Evolutionary conservation across 1,140 invertebrate genomes (phyloP), one percentile per base, ranked within the genome.

Genomic region (Physella acuta): DNA sequence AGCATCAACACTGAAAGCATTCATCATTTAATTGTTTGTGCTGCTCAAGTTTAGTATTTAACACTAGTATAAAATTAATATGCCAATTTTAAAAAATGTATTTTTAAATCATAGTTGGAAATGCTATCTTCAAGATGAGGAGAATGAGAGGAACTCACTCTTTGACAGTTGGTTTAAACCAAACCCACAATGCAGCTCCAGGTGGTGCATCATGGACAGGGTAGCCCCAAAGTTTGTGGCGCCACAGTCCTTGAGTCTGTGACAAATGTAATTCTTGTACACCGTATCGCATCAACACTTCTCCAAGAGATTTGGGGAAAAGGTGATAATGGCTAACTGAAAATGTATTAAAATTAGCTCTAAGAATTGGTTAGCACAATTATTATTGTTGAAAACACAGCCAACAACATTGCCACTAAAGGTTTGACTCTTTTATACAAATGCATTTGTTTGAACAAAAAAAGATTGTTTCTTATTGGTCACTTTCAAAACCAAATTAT

Each of bases 191-290:
- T 86, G 98, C 94, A 28, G 94, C 94, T 49, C 97, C 97, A 33
- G 94, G 91, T 24, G 94, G 92, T 44, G 94, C 91, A 87, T 93
- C 91, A 16, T 91, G 84, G 34, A 93, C 90, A 36, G 88, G 87
- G 87, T 97, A 96, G 5, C 95, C 96, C 95, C 95, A 99, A 70
- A 90, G 90, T 78, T 93, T 89, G 84, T 97, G 91, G 69, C 91
- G 89, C 96, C 96, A 99, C 58, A 94, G 85, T 3, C 96, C 96
- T 84, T 95, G 92, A 0, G 95, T 97, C 65, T 99, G 87, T 69
- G 90, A 92, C 37, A 99, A 87, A 82, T 98, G 94, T 8, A 99
- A 84, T 82, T 98, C 96, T 80, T 93, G 90, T 0, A 98, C 90
- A 80, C 91, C 87, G 81, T 94, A 93, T 24, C 91, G 88, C 65